Conservation (phyloP, 2,888 invertebrate genomes). For the Diploptera punctata region DNA sequence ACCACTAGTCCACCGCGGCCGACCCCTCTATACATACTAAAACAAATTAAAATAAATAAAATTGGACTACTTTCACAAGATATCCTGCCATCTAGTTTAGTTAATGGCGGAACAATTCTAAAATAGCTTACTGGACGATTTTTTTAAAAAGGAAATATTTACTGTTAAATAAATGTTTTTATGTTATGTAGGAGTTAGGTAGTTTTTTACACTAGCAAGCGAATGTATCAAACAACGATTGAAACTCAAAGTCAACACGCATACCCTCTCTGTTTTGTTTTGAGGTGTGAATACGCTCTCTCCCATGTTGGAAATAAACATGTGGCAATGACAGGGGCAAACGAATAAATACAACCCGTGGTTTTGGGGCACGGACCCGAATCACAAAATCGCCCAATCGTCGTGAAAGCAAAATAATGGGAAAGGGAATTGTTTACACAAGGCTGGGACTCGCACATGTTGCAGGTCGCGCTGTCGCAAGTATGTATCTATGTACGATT, state of each 20-base stretch:
- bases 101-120: no score
- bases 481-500: no score
- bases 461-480: no score
- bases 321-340: constrained; percentile 19
- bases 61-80: no score
- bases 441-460: neutral
- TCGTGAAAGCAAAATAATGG: constrained; percentile 31
- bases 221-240: constrained; percentile 25
- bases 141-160: no score
- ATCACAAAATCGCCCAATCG: constrained; percentile 32
- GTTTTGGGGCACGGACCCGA: constrained; percentile 30
- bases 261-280: constrained; percentile 17
- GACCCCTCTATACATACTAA: no score
- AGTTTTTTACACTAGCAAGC: neutral
- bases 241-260: constrained; percentile 29
- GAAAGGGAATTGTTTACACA: constrained; percentile 27
- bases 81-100: no score
- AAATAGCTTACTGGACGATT: no score
- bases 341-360: constrained; percentile 24
- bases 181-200: neutral
- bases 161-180: no score
- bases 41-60: no score
- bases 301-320: constrained; percentile 16
- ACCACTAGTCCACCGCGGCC: no score
- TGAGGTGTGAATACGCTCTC: constrained; percentile 24